Evolutionary conservation across 1,140 invertebrate genomes (phyloP).

Genomic region (Prorops nasuta): DNA sequence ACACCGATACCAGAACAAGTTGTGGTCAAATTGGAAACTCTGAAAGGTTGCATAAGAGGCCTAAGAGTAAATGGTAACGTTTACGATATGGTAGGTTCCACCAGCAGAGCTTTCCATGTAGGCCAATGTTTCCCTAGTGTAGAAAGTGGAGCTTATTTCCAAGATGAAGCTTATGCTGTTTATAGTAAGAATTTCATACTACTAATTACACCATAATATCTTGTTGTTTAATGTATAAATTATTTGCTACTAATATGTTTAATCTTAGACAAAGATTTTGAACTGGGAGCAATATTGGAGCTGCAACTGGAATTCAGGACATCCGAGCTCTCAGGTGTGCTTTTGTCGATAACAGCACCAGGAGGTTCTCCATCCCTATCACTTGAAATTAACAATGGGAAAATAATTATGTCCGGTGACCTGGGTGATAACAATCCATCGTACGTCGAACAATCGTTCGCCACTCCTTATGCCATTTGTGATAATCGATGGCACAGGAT

Average conservation of each 20-base stretch:
- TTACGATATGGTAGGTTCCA: conserved; percentile 73
- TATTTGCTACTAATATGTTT: conserved; percentile 6
- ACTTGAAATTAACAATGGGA: conserved; percentile 75
- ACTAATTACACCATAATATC: neutral
- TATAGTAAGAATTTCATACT: conserved; percentile 66
- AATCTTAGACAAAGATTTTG: conserved; percentile 68
- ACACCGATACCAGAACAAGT: conserved; percentile 57
- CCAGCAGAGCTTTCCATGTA: conserved; percentile 68
- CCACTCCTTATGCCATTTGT: conserved; percentile 69
- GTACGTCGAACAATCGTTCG: conserved; percentile 61
- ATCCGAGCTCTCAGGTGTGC: conserved; percentile 74
- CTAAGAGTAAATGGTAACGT: conserved; percentile 72
- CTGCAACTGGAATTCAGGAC: conserved; percentile 82
- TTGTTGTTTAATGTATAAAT: conserved; percentile 53
- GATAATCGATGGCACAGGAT: conserved; percentile 87
- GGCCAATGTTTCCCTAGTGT: conserved; percentile 85
- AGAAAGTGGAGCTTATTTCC: conserved; percentile 83
- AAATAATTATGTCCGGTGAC: conserved; percentile 71
- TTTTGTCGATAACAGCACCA: conserved; percentile 71
- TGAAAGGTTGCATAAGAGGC: conserved; percentile 80
- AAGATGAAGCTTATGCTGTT: conserved; percentile 77
- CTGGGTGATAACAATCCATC: conserved; percentile 63
- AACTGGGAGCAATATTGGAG: conserved; percentile 67
- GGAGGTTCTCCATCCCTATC: conserved; percentile 68
- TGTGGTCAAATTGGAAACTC: conserved; percentile 68